Conservation (phyloP, 2,797 vertebrate genomes). For the Clamator glandarius region DNA sequence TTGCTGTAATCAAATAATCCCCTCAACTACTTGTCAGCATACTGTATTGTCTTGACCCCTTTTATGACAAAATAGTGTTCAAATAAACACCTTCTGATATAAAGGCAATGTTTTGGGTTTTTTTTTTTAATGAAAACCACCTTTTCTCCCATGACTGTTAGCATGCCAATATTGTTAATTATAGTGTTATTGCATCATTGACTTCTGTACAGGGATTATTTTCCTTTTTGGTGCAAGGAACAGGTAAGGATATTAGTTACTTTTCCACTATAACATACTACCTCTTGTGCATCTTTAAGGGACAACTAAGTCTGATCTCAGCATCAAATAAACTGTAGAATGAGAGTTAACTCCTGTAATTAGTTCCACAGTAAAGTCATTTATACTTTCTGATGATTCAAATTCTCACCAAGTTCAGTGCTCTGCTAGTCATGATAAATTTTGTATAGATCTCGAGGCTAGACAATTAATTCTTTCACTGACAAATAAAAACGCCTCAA, state of each 20-base stretch:
- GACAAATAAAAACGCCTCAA: neutral
- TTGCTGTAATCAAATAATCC: neutral
- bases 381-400: neutral
- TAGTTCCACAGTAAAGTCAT: neutral
- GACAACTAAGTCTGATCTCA: neutral
- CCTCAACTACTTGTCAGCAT: neutral
- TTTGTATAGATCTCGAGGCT: neutral
- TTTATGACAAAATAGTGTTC: neutral
- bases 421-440: neutral
- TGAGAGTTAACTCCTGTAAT: neutral
- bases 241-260: neutral
- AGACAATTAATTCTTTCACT: neutral
- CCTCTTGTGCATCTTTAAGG: neutral
- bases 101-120: neutral
- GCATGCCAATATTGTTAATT: neutral
- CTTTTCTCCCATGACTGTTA: neutral
- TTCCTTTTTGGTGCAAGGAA: neutral
- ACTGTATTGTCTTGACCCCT: neutral
- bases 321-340: neutral
- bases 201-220: neutral
- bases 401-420: neutral
- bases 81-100: neutral
- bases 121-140: neutral
- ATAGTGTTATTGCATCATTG: neutral
- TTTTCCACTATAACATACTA: neutral